Conservation (phyloP, 2,113 vertebrate genomes). For the Neofelis nebulosa region DNA sequence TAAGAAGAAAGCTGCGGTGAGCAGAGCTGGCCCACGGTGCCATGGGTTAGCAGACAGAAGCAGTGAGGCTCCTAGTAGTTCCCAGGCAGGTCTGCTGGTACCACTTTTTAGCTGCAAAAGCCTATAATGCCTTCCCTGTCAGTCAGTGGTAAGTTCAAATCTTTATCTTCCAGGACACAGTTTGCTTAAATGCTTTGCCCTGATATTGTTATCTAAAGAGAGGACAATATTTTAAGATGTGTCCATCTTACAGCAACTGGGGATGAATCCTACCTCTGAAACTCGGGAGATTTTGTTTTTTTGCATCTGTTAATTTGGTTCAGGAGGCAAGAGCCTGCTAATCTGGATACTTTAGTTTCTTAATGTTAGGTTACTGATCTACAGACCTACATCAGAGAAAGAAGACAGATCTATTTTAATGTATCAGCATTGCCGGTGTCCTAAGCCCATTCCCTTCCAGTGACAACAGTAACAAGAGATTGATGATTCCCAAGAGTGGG, state of each 20-base stretch:
- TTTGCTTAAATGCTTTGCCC: not conserved
- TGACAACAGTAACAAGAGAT: not conserved
- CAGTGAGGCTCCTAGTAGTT: not conserved
- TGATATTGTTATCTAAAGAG: not conserved
- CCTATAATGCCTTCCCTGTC: not conserved
- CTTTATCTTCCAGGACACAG: not conserved
- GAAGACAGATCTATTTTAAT: not conserved
- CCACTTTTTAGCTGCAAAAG: not conserved
- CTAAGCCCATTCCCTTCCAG: not conserved
- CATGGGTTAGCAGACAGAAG: not conserved
- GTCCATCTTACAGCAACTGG: not conserved
- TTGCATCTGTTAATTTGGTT: conserved; percentile 5
- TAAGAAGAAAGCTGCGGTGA: not conserved
- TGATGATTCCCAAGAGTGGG: not conserved
- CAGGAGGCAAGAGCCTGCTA: not conserved
- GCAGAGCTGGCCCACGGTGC: not conserved
- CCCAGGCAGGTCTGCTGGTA: not conserved
- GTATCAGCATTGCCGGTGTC: not conserved
- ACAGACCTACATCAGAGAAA: not conserved
- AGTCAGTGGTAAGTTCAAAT: not conserved
- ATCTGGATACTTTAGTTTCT: not conserved
- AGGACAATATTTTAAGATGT: not conserved
- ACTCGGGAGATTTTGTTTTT: not conserved
- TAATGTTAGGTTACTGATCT: not conserved
- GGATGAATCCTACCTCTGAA: not conserved